Percentiles rank a stretch among this genome's conserved stretches.
phyloP scores from a whole-genome alignment of 2,797 vertebrate species.

The Gorsachius magnificus region DNA sequence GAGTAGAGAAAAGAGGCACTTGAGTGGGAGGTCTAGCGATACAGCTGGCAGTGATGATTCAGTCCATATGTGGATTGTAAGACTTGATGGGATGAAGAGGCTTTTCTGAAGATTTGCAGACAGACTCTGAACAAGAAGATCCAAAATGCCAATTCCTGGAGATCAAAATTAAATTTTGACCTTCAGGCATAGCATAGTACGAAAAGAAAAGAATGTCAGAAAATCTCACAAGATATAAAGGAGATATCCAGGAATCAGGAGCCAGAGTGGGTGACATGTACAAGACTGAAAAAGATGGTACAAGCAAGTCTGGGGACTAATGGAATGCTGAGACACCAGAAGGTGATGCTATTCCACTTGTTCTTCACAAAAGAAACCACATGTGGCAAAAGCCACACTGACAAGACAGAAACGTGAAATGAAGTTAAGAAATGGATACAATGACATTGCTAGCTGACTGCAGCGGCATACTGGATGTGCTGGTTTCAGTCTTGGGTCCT shows the following conservation, averaged over 20 bases:
- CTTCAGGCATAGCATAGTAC: not conserved
- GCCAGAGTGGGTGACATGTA: not conserved
- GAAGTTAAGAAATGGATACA: not conserved
- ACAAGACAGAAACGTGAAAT: not conserved
- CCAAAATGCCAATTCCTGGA: not conserved
- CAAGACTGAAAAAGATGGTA: not conserved
- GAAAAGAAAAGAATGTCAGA: not conserved
- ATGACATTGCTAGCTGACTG: not conserved
- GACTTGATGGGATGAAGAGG: not conserved
- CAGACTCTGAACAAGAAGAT: not conserved
- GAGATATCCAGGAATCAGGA: not conserved
- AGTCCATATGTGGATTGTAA: not conserved
- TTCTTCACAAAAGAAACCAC: not conserved
- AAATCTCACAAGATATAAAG: not conserved
- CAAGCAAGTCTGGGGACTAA: not conserved
- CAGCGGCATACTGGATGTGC: not conserved
- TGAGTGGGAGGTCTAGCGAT: not conserved
- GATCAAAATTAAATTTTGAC: not conserved
- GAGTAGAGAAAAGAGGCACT: not conserved
- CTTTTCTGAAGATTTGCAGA: not conserved
- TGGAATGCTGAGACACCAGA: not conserved
- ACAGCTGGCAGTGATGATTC: not conserved
- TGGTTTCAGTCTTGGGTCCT: not conserved
- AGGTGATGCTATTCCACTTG: constrained; percentile 6
- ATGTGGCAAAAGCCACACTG: not conserved